Base-by-base conservation (phyloP, 1,140 invertebrate species). In the Mycetomoellerius zeteki region DNA sequence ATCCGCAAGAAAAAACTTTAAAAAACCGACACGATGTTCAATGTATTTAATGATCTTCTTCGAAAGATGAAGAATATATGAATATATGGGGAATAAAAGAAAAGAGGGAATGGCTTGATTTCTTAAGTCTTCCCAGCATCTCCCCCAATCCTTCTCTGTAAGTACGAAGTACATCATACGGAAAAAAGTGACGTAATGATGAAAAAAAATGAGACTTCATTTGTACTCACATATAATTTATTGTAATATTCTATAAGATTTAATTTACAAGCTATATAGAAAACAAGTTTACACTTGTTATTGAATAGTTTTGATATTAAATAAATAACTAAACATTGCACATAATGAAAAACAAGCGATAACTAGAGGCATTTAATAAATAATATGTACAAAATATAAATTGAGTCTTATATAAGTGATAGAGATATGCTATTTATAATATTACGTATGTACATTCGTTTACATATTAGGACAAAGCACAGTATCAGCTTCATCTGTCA, bases 401-500 rank as follows among this genome's bases (percentile, higher is more conserved):
- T 2, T 10, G 80, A 33, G 89, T 90, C 86, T 47, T 6, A 6
- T 6, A 6, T 21, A 62, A 33, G 37, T 64, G 6, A 2, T 27
- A n/a, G 47, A 56, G 14, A 56, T 27, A 19, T n/a, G 33, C 2
- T 60, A 60, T 73, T 84, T 56, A 5, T 92, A 27, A 78, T 89
- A 43, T 43, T 43, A 43, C 37, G 8, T 80, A 88, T 86, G 16
- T n/a, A 86, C 24, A 71, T n/a, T 69, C 2, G 3, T 37, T 65
- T 72, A 69, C 4, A 54, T 73, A 14, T 76, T 50, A 47, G 95
- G 96, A 90, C 96, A 97, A 47, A 97, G 78, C 52, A 91, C 92
- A 3, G 93, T 92, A 89, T 97, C 96, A 33, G 95, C 89, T 43
- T 93, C 24, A 87, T 96, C 95, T 0, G 96, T 95, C 1, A 97